These are phyloP conservation scores for Taurulus bubalis DNA, from an alignment of 2,113 vertebrate genomes.

Conservation along the genomic window DNA sequence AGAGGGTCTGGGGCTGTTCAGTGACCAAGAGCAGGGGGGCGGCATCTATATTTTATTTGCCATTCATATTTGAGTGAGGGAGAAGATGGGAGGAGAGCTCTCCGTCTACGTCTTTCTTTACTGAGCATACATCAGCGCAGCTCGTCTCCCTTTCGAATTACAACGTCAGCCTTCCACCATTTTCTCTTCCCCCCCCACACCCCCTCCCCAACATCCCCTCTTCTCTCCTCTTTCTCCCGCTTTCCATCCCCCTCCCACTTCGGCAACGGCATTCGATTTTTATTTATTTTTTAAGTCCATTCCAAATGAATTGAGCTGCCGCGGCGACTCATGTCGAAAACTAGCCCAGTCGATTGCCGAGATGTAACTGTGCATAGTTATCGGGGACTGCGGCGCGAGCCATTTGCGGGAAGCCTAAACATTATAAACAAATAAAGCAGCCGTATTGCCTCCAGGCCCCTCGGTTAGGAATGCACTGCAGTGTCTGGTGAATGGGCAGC, in stretches of 20 bases:
- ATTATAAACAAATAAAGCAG: conserved; percentile 87
- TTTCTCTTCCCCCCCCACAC: conserved; percentile 17
- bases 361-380: conserved; percentile 85
- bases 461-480: conserved; percentile 79
- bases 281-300: conserved; percentile 41
- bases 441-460: conserved; percentile 76
- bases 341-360: conserved; percentile 82
- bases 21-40: conserved; percentile 45
- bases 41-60: conserved; percentile 69
- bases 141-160: conserved; percentile 63
- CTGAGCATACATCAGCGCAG: conserved; percentile 40
- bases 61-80: conserved; percentile 54
- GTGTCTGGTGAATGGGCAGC: conserved; percentile 82
- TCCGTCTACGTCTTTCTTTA: conserved; percentile 31
- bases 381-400: conserved; percentile 66
- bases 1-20: conserved; percentile 25
- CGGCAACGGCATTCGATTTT: conserved; percentile 72
- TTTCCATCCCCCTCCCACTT: conserved; percentile 51
- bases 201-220: conserved; percentile 21
- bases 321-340: conserved; percentile 72
- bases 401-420: conserved; percentile 82
- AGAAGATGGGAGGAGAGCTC: conserved; percentile 9
- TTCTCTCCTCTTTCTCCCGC: conserved; percentile 23
- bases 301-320: conserved; percentile 77
- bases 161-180: conserved; percentile 24